Conservation (phyloP, 2,797 vertebrate genomes). For the Neomorphus geoffroyi region DNA sequence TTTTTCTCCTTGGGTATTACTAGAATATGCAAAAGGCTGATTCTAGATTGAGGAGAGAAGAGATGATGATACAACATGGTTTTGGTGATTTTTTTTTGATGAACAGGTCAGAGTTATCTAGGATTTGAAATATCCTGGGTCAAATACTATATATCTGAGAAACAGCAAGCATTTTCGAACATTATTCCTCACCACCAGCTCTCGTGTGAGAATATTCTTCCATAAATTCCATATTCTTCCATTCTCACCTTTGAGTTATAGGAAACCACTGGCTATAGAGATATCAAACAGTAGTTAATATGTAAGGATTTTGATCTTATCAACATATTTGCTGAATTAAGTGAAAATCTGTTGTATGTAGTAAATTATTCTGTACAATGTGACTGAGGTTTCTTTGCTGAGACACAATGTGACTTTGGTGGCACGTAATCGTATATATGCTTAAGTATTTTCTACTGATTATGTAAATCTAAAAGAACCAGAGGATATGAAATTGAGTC, state of each 20-base stretch:
- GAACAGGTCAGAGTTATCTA: background rate
- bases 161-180: background rate
- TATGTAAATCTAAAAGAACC: background rate
- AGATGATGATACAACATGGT: background rate
- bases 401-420: background rate
- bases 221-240: no score
- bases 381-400: background rate
- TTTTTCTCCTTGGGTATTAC: background rate
- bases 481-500: background rate
- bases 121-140: background rate
- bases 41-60: background rate
- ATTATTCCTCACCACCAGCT: background rate
- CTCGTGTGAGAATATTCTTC: background rate
- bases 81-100: background rate
- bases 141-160: background rate
- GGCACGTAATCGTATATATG: no score
- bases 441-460: no score
- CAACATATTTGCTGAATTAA: background rate
- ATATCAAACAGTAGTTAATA: background rate
- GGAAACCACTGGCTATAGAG: background rate
- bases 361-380: background rate
- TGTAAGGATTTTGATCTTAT: background rate
- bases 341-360: background rate
- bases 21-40: background rate
- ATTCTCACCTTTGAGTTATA: background rate